phyloP scores from a whole-genome alignment of 2,888 invertebrate species.

The Thereva unica region DNA sequence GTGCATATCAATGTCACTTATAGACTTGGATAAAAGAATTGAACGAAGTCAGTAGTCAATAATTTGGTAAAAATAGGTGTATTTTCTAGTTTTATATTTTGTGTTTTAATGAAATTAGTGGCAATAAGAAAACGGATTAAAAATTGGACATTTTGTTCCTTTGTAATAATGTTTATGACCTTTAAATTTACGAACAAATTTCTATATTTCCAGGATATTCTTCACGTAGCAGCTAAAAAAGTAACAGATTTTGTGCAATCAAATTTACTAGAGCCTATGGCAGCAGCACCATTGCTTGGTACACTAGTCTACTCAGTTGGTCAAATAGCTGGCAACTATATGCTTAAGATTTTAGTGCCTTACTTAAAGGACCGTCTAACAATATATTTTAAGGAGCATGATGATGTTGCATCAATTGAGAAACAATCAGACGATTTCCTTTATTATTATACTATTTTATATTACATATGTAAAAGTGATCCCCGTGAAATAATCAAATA shows the following conservation, averaged over 20 bases:
- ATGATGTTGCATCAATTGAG: slow-evolving; percentile 73
- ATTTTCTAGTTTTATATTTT: too few relatives aligned
- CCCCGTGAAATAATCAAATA: slow-evolving; percentile 68
- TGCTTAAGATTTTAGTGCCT: slow-evolving; percentile 74
- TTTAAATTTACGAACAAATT: neutral
- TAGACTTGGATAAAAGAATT: too few relatives aligned
- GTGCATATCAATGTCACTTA: too few relatives aligned
- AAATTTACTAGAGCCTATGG: slow-evolving; percentile 79
- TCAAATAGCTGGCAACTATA: slow-evolving; percentile 69
- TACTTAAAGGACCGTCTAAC: slow-evolving; percentile 70
- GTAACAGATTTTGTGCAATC: slow-evolving; percentile 74
- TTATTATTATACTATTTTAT: slow-evolving; percentile 75
- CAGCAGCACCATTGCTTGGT: slow-evolving; percentile 80
- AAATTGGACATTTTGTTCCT: neutral
- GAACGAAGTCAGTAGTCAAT: too few relatives aligned
- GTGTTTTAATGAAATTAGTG: too few relatives aligned
- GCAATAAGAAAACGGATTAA: too few relatives aligned
- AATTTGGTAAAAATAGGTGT: too few relatives aligned
- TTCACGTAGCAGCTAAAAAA: slow-evolving; percentile 71
- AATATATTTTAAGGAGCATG: slow-evolving; percentile 65
- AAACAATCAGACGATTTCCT: slow-evolving; percentile 77
- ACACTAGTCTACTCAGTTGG: slow-evolving; percentile 71
- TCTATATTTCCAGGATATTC: slow-evolving; percentile 57
- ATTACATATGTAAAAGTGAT: slow-evolving; percentile 71
- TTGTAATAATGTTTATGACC: neutral